Evolutionary conservation across 2,113 vertebrate genomes (phyloP).

Genomic region (Heptranchias perlo): DNA sequence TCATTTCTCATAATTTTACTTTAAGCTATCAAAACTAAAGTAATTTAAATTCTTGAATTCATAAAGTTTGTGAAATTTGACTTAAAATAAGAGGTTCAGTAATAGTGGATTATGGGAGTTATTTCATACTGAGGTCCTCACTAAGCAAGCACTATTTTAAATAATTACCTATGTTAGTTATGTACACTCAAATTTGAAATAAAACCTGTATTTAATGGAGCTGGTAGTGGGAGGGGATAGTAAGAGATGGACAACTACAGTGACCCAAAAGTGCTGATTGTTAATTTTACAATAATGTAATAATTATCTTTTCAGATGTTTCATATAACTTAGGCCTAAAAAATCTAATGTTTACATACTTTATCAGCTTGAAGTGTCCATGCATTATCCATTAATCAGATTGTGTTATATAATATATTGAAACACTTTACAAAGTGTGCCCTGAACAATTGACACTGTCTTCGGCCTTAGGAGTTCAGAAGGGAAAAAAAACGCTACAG

Average conservation of each 20-base stretch:
- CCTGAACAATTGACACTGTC: background rate
- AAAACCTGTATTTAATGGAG: background rate
- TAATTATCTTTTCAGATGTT: background rate
- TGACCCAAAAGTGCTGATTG: background rate
- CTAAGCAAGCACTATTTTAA: background rate
- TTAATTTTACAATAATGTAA: background rate
- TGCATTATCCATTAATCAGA: background rate
- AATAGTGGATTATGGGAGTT: background rate
- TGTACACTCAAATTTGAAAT: background rate
- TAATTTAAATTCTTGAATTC: background rate
- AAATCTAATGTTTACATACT: background rate
- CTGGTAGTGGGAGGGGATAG: background rate
- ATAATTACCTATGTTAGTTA: background rate
- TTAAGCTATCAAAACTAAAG: background rate
- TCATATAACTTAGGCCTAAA: background rate
- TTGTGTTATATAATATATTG: background rate
- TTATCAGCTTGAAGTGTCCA: background rate
- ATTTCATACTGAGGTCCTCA: background rate
- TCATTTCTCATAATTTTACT: background rate
- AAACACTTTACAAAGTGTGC: background rate
- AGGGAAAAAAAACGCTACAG: background rate
- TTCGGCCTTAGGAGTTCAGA: background rate
- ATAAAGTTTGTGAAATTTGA: background rate
- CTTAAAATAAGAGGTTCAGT: background rate
- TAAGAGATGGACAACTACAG: background rate